These are phyloP conservation scores for Scrobipalpa atriplicella DNA, from an alignment of 2,888 invertebrate genomes.

Conservation along the genomic window DNA sequence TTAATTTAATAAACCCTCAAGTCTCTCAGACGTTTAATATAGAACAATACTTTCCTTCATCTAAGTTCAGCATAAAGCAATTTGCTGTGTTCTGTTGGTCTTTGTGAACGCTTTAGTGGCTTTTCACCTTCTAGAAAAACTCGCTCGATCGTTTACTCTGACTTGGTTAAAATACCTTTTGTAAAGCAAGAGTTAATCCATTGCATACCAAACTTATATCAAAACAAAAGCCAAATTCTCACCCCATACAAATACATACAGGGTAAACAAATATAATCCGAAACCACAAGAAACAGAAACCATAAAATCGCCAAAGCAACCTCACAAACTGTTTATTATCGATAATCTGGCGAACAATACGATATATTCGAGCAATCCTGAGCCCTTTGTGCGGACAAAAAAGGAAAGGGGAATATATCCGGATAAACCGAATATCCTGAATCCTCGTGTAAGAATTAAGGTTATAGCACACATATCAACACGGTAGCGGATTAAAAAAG, in stretches of 20 bases:
- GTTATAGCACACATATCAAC: conserved; percentile 41
- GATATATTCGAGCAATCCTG: conserved; percentile 49
- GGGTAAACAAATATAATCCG: not conserved
- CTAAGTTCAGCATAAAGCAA: no score
- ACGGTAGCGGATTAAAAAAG: conserved; percentile 30
- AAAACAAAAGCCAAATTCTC: not conserved
- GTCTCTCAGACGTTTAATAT: no score
- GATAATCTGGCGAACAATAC: conserved; percentile 56
- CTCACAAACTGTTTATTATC: conserved; percentile 55
- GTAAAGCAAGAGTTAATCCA: no score
- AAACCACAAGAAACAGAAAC: not conserved
- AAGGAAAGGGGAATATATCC: conserved; percentile 38
- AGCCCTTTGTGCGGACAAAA: conserved; percentile 51
- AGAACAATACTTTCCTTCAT: no score
- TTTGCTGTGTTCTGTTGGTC: no score
- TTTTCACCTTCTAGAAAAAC: no score
- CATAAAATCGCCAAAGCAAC: conserved; percentile 26
- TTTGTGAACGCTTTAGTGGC: no score
- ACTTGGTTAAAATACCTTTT: no score
- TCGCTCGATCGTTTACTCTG: no score
- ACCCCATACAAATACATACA: not conserved
- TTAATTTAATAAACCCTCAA: no score
- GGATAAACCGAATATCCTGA: conserved; percentile 33
- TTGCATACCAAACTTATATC: not conserved
- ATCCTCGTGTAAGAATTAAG: conserved; percentile 40